These are phyloP conservation scores for Chaitophorus viminalis DNA, from an alignment of 2,888 invertebrate species.

Conservation along the genomic window DNA sequence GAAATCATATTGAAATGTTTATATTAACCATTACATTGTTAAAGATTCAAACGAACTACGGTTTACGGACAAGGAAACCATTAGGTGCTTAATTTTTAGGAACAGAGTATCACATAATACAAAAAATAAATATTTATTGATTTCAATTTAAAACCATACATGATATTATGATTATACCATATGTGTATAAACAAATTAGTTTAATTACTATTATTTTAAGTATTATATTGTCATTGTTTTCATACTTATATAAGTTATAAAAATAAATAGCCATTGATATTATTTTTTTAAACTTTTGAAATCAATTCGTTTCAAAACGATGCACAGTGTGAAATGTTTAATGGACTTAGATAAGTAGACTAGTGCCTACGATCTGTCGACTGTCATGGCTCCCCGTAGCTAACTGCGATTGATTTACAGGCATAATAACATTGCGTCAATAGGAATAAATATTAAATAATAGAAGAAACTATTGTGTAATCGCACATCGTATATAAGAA, in stretches of 20 bases:
- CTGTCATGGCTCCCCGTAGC: slow-evolving; percentile 7
- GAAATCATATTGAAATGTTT: too few relatives aligned
- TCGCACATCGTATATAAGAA: not conserved
- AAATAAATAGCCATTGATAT: not conserved
- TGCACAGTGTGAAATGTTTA: slow-evolving; percentile 24
- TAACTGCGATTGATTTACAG: slow-evolving; percentile 21
- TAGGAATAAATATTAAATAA: not conserved
- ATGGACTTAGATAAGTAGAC: not conserved
- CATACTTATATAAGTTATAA: not conserved
- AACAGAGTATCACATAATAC: not conserved
- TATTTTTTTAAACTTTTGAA: not conserved
- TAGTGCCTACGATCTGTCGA: not conserved
- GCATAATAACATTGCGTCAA: slow-evolving; percentile 1
- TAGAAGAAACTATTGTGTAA: not conserved
- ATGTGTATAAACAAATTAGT: not conserved
- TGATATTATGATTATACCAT: not conserved
- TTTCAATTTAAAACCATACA: not conserved
- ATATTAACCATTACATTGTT: too few relatives aligned
- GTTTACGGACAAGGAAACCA: too few relatives aligned
- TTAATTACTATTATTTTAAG: too few relatives aligned
- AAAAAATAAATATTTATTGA: not conserved
- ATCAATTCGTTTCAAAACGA: not conserved
- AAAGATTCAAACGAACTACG: too few relatives aligned
- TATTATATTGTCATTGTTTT: too few relatives aligned
- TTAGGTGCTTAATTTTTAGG: not conserved